Evolutionary conservation across 2,888 invertebrate species (phyloP), one percentile per base, ranked within the genome.

Genomic region (Molanna angustata): DNA sequence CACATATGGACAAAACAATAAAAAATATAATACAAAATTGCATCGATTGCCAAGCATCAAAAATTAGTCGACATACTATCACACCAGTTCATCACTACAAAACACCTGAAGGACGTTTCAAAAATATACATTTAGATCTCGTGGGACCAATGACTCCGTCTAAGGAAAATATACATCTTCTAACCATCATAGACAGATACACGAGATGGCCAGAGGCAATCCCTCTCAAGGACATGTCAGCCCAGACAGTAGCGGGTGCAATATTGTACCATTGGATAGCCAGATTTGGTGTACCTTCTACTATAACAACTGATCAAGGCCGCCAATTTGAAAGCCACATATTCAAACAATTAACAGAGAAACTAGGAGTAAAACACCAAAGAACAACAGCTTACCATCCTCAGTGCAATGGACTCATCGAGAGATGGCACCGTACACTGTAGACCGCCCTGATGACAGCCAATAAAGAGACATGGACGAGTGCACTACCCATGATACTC

Each of bases 121-220:
- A 35, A 35, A 11, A 35, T n/a, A 4, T 35, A 11, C 70, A 73
- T 58, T 62, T 74, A 2, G 70, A 74, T 59, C 59, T 75, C 4
- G 64, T 75, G 1, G 70, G 70, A 2, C 71, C 71, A 0, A 54
- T 72, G 7, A 67, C 70, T 11, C 3, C 49, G 1, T 63, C 63
- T 1, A 33, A 61, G 13, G 66, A 63, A 11, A 64, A 55, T 42
- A 55, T 60, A 4, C 70, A 70, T 52, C 62, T 64, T 21, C 61
- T 71, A 2, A 70, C 70, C 0, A 61, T 62, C 0, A 58, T 68
- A 2, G 66, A 67, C 51, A 22, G 66, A 1, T 62, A 60, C 37
- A 67, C 69, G 0, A 61, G 68, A 2, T 71, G 71, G 71, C 65
- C 68, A 14, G 69, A 69, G 51, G 68, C 61, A 0, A 53, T 62